These are phyloP conservation scores for Orycteropus afer DNA, from an alignment of 2,113 vertebrate species.

Conservation along the genomic window DNA sequence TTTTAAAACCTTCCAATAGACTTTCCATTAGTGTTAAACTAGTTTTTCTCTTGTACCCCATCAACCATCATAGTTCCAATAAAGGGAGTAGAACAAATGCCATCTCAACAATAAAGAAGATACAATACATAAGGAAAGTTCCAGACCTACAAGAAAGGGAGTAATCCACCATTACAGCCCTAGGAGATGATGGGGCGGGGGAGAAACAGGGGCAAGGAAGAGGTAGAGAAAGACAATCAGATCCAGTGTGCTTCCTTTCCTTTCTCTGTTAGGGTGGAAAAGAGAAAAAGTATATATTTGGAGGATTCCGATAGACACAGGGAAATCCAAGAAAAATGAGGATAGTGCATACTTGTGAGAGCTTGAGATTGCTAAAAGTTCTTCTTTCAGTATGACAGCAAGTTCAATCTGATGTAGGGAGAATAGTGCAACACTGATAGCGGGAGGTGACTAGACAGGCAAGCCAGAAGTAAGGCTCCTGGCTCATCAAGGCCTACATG, in stretches of 20 bases:
- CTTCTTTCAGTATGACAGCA: background rate
- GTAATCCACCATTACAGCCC: background rate
- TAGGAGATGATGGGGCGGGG: background rate
- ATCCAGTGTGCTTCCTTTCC: background rate
- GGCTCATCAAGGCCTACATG: background rate
- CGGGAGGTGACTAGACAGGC: background rate
- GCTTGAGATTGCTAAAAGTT: background rate
- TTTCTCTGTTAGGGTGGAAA: background rate
- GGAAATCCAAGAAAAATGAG: background rate
- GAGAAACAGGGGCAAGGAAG: background rate
- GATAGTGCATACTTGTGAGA: background rate
- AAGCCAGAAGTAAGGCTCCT: background rate
- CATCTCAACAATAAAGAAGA: background rate
- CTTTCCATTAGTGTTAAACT: constrained; percentile 48
- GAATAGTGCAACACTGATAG: background rate
- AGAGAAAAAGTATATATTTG: background rate
- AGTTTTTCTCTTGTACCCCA: constrained; percentile 32
- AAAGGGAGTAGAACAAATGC: background rate
- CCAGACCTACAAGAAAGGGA: background rate
- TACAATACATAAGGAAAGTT: background rate
- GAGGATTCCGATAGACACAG: background rate
- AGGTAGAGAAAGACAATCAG: background rate
- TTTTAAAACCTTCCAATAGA: constrained; percentile 32
- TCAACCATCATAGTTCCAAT: background rate
- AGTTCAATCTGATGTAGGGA: background rate